These are phyloP conservation scores for Ophiothrix spiculata DNA, from an alignment of 35 echinoderm and acorn worm species.

Conservation along the genomic window DNA sequence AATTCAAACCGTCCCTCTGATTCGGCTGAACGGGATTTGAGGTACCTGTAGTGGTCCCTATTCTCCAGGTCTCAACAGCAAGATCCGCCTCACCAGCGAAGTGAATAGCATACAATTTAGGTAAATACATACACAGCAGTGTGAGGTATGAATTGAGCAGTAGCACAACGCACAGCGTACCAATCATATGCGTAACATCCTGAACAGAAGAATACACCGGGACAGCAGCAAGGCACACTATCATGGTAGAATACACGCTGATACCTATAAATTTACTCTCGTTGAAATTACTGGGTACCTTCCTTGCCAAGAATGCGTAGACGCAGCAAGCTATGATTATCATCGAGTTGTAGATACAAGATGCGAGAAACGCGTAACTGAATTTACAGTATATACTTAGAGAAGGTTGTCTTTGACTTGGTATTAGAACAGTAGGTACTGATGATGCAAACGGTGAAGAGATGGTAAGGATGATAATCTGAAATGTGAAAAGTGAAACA, in stretches of 20 bases:
- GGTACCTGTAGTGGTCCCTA: too few relatives aligned
- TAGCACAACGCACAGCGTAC: conserved; percentile 14
- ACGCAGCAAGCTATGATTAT: conserved; percentile 49
- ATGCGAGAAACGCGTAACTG: conserved; percentile 18
- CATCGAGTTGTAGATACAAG: conserved; percentile 30
- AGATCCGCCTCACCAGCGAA: too few relatives aligned
- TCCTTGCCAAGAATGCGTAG: conserved; percentile 50
- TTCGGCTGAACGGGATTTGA: too few relatives aligned
- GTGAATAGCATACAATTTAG: conserved; percentile 13
- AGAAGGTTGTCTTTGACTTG: background rate
- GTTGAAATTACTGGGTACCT: conserved; percentile 71
- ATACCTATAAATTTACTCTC: conserved; percentile 72
- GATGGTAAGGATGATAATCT: conserved; percentile 1
- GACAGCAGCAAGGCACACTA: conserved; percentile 45
- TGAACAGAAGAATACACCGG: conserved; percentile 19
- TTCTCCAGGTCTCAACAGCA: too few relatives aligned
- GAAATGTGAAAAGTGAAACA: background rate
- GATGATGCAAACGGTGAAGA: background rate
- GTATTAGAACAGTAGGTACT: background rate
- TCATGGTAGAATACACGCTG: conserved; percentile 60
- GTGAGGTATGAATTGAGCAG: conserved; percentile 32
- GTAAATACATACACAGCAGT: conserved; percentile 13
- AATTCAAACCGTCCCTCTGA: too few relatives aligned
- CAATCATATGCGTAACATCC: background rate
- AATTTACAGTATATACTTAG: conserved; percentile 4